Evolutionary conservation across 2,888 invertebrate genomes (phyloP).

Genomic region (Sepioteuthis lessoniana): DNA sequence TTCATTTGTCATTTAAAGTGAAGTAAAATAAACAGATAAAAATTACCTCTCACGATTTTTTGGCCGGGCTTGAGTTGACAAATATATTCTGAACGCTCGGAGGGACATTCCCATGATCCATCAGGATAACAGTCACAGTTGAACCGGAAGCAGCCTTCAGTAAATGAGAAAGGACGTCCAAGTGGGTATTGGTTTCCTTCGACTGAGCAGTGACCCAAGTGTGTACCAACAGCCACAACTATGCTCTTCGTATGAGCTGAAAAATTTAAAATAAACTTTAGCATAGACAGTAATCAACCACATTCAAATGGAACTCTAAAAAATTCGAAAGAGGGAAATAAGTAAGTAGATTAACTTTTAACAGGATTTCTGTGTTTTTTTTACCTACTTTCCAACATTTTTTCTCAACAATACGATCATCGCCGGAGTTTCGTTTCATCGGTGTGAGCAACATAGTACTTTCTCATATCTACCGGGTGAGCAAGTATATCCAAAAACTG

Average conservation of each 20-base stretch:
- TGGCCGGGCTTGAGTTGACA: background rate
- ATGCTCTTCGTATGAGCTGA: background rate
- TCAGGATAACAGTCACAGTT: background rate
- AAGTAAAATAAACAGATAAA: background rate
- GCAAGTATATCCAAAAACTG: too few relatives aligned
- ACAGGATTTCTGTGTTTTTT: too few relatives aligned
- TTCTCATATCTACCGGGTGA: too few relatives aligned
- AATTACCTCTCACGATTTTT: background rate
- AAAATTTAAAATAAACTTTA: background rate
- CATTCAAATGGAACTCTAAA: too few relatives aligned
- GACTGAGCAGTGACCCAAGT: background rate
- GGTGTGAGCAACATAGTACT: too few relatives aligned
- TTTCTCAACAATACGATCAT: too few relatives aligned
- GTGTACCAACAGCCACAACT: background rate
- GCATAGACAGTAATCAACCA: too few relatives aligned
- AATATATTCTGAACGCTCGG: background rate
- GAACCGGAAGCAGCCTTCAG: background rate
- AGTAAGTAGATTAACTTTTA: too few relatives aligned
- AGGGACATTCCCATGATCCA: constrained; percentile 46
- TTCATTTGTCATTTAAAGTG: too few relatives aligned
- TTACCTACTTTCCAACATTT: too few relatives aligned
- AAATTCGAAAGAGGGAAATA: too few relatives aligned
- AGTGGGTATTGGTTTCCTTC: background rate
- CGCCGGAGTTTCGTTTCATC: too few relatives aligned
- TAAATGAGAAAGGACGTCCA: background rate